A percentile compares a stretch with the other conserved stretches of the same genome.
These are phyloP conservation scores for Cynodonichthys magdalenae DNA, from an alignment of 2,797 vertebrate species.

Conservation along the genomic window DNA sequence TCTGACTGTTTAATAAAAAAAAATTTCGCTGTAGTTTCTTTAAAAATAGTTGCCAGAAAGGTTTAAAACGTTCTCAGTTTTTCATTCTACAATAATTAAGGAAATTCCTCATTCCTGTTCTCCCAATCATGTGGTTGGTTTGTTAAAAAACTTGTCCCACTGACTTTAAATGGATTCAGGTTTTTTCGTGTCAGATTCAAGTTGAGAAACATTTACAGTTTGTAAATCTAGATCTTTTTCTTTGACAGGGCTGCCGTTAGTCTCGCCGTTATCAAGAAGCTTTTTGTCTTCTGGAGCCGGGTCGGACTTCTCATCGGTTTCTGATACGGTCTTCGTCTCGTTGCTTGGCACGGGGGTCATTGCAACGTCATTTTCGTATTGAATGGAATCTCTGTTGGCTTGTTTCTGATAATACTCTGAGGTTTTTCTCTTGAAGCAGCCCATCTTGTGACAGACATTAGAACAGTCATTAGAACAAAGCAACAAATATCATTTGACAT, in stretches of 20 bases:
- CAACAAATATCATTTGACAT: too few relatives aligned
- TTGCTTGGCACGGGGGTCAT: not conserved
- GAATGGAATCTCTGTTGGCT: not conserved
- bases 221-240: not conserved
- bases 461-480: slow-evolving; percentile 10
- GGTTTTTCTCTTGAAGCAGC: slow-evolving; percentile 68
- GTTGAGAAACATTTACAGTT: too few relatives aligned
- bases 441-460: slow-evolving; percentile 53
- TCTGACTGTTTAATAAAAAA: too few relatives aligned
- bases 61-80: too few relatives aligned
- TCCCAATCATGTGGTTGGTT: too few relatives aligned
- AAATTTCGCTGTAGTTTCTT: too few relatives aligned
- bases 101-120: too few relatives aligned
- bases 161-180: too few relatives aligned
- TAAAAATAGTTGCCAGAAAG: too few relatives aligned
- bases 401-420: not conserved
- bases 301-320: not conserved
- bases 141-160: too few relatives aligned
- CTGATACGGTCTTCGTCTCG: not conserved
- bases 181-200: too few relatives aligned
- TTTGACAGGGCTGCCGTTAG: not conserved
- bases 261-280: not conserved
- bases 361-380: accelerated
- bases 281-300: slow-evolving; percentile 6
- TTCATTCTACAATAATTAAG: too few relatives aligned